Percentiles rank a stretch among this genome's conserved stretches.
phyloP scores from a whole-genome alignment of 2,888 invertebrate genomes.

The Drosophila tripunctata region DNA sequence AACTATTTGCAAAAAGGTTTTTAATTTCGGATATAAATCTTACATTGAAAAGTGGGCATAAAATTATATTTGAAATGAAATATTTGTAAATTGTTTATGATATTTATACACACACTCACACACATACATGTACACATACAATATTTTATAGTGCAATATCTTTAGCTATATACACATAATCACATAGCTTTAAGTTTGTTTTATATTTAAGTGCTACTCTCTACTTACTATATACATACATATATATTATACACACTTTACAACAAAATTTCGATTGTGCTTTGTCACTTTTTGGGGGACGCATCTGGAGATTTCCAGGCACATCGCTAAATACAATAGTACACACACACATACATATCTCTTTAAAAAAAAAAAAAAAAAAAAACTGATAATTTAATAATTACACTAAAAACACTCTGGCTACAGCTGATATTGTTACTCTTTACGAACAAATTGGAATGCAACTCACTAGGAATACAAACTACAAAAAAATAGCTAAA shows the following conservation, averaged over 20 bases:
- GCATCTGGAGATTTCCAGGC: conserved; percentile 66
- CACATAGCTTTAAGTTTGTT: conserved; percentile 66
- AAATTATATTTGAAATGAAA: conserved; percentile 29
- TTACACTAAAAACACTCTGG: conserved; percentile 15
- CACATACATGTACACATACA: conserved; percentile 2
- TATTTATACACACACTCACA: conserved; percentile 40
- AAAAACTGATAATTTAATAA: conserved; percentile 32
- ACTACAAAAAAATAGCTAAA: background rate
- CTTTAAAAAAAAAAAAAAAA: conserved; percentile 2
- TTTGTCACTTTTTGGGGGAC: conserved; percentile 42
- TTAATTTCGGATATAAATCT: conserved; percentile 29
- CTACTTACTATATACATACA: conserved; percentile 6
- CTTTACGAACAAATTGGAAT: conserved; percentile 7
- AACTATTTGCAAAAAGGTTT: conserved; percentile 23
- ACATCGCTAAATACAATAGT: conserved; percentile 47
- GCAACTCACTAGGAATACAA: conserved; percentile 8
- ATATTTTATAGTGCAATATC: conserved; percentile 73
- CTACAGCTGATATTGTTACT: conserved; percentile 12
- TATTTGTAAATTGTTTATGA: conserved; percentile 70
- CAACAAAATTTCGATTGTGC: conserved; percentile 43
- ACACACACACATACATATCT: conserved; percentile 31
- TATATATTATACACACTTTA: conserved; percentile 21
- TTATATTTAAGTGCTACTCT: conserved; percentile 49
- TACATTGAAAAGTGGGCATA: conserved; percentile 10
- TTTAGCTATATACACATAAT: conserved; percentile 55